Base-by-base conservation (phyloP, 2,888 invertebrate species). In the Cloeon dipterum region DNA sequence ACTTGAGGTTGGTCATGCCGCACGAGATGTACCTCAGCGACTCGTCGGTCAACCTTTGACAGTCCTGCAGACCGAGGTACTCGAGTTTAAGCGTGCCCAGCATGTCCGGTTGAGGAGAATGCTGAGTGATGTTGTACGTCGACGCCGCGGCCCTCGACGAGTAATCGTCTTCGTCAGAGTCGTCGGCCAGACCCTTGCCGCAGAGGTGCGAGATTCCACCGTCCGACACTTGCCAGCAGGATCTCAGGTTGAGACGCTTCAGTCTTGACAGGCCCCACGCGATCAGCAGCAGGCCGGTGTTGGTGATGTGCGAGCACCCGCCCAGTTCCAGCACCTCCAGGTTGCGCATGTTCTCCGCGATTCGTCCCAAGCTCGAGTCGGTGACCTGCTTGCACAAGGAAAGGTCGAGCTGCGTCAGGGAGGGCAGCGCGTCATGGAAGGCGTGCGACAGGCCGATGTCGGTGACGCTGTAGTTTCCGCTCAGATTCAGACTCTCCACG, bases 311-410 rank as follows among this genome's bases (percentile, higher is more conserved):
- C 52, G 78, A 75, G 57, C 93, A 93, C 2, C 93, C 91, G 13
- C 89, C 89, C 36, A 93, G 61, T 50, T 91, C 86, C 37, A 93
- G 61, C 20, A 74, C 74, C 52, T 88, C 82, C 41, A 93, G 65
- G 57, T 85, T 86, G 56, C 74, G 77, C 35, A 86, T 59, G 49
- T 73, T 74, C 53, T 81, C 78, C 32, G 85, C 79, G 57, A 91
- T 86, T 50, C 77, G 65, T 14, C 76, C 74, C 19, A 91, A 64
- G 36, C 85, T 81, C 20, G 74, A 74, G 57, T 93, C 91, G n/a
- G 86, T 85, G 41, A 93, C 77, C 62, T 89, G 89, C 57, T 93
- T 93, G 61, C 93, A 93, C 40, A 91, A 61, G 33, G 86, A 86
- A 37, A 93, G 64, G 56, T 93, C 83, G 42, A 93, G 65, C 46